phyloP scores from a whole-genome alignment of 2,888 invertebrate genomes.

The Andrena hattorfiana region DNA sequence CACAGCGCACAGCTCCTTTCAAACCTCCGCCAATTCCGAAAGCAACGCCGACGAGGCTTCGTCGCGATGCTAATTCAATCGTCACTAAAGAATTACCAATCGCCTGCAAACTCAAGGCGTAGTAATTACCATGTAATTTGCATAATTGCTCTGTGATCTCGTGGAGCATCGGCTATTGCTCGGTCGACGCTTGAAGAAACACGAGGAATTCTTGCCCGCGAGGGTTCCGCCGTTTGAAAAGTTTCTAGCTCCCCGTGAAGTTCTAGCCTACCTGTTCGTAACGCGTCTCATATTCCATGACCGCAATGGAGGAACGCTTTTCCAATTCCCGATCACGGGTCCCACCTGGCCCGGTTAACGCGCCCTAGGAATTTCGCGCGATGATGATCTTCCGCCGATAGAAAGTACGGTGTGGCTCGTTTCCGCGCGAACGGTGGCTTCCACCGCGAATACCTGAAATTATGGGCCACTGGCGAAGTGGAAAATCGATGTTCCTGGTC shows the following conservation, averaged over 20 bases:
- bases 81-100: background rate
- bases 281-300: background rate
- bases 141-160: background rate
- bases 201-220: too few relatives aligned
- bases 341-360: constrained; percentile 33
- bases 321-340: constrained; percentile 37
- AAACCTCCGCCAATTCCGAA: background rate
- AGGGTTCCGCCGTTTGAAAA: background rate
- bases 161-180: background rate
- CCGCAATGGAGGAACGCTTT: constrained; percentile 1
- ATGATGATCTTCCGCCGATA: constrained; percentile 28
- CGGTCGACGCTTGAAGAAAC: too few relatives aligned
- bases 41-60: background rate
- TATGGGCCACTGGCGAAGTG: constrained; percentile 21
- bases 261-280: background rate
- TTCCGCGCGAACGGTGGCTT: constrained; percentile 5
- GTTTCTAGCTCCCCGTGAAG: background rate
- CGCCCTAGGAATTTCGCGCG: constrained; percentile 36
- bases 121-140: background rate
- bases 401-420: constrained; percentile 30
- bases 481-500: constrained; percentile 37
- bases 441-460: constrained; percentile 14
- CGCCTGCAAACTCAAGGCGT: background rate
- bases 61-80: background rate
- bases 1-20: background rate